Base-by-base conservation (phyloP, 2,888 invertebrate species). In the Thereva unica region DNA sequence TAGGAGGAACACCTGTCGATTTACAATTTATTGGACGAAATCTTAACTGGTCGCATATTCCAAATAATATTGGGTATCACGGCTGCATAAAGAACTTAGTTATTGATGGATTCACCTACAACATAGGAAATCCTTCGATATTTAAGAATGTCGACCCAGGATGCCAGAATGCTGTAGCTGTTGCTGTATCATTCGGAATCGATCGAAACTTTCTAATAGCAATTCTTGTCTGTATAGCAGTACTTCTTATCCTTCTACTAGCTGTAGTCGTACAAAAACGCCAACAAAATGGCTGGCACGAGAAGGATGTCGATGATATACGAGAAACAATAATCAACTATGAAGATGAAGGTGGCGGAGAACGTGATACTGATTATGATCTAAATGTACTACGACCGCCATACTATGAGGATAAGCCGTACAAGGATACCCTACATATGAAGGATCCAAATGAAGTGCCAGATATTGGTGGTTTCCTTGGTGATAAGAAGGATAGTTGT, bases 341-440 rank as follows among this genome's bases (percentile, higher is more conserved):
- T 76, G 95, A 96, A 76, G 97, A 98, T 75, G 98, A 99, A 80
- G 98, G 98, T 10, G 97, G 97, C 77, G 98, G 98, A 77, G 95
- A 99, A 79, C 95, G 95, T 0, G 98, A 99, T 78, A 93, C 96
- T 1, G 81, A 81, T 71, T 81, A 81, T 66, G 81, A 81, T 72
- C 73, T 81, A 8, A 81, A 80, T 71, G 81, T 81, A 4, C 71
- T 81, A 67, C 77, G 81, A 0, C 81, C 79, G 57, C 81, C 81
- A 9, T 78, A 78, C 71, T 81, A 81, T 70, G 81, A 80, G 66
- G 81, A 81, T 69, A 80, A 80, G 55, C 74, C 80, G 4, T 81
- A 80, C 73, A 80, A 80, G 72, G 80, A 81, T 72, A 71, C 71
- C 47, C 75, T 80, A n/a, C 67, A 67, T 47, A 72, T 71, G 63